Evolutionary conservation across 2,113 vertebrate species (phyloP).

Genomic region (Piaya cayana): DNA sequence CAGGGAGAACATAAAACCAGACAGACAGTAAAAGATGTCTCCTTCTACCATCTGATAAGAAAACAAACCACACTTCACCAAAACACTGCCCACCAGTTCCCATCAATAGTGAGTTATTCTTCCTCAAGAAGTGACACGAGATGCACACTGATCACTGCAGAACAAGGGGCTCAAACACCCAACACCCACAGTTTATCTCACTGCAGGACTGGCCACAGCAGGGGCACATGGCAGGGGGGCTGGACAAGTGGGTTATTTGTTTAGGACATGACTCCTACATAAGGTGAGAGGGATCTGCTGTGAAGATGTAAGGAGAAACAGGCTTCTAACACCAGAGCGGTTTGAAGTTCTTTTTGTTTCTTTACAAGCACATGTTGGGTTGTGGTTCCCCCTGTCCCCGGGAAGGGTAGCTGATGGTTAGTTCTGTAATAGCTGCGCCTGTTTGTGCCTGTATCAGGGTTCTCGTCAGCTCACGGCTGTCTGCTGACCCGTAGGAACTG

Average conservation of each 20-base stretch:
- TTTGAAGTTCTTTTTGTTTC: background rate
- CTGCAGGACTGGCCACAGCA: background rate
- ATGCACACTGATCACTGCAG: background rate
- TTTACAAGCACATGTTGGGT: background rate
- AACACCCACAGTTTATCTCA: background rate
- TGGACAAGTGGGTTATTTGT: background rate
- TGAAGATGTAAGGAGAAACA: background rate
- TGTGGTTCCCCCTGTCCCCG: fast-evolving
- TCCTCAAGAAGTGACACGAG: background rate
- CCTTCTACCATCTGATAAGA: background rate
- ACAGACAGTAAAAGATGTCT: background rate
- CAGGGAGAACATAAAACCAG: background rate
- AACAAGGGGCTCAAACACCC: background rate
- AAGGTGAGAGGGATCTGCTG: background rate
- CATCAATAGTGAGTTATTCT: background rate
- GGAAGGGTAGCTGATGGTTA: background rate
- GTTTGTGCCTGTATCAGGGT: background rate
- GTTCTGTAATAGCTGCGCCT: background rate
- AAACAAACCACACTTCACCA: background rate
- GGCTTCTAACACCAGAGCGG: background rate
- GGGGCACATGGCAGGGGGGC: background rate
- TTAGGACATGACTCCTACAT: background rate
- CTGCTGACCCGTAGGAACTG: background rate
- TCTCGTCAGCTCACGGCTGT: background rate
- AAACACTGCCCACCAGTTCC: background rate